Conservation (phyloP, 2,113 vertebrate species). For the Callionymus lyra region DNA sequence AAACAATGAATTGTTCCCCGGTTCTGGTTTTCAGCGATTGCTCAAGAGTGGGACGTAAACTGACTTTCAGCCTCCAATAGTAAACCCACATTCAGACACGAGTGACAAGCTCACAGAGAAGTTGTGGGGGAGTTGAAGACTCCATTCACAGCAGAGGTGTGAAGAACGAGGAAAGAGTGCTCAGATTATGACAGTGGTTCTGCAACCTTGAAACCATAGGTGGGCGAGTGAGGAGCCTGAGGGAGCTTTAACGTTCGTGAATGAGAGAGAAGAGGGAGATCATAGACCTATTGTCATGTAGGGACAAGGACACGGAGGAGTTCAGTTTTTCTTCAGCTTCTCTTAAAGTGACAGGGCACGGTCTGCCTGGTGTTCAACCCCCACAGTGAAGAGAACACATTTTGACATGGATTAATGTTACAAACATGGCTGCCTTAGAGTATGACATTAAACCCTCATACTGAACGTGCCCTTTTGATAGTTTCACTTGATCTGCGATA, state of each 20-base stretch:
- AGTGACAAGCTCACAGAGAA: slow-evolving; percentile 26
- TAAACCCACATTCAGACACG: slow-evolving; percentile 20
- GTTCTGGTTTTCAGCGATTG: no score
- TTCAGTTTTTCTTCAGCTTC: slow-evolving; percentile 18
- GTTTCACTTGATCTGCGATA: no score
- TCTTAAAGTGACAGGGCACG: slow-evolving; percentile 12
- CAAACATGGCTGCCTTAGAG: background rate
- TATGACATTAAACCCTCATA: no score
- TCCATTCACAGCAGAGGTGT: slow-evolving; percentile 28
- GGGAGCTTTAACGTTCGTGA: slow-evolving; percentile 45
- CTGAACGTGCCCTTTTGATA: no score
- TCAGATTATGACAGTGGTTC: slow-evolving; percentile 37
- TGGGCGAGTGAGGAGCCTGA: slow-evolving; percentile 43
- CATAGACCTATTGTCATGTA: slow-evolving; percentile 34
- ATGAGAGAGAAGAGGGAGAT: slow-evolving; percentile 35
- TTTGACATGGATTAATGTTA: background rate
- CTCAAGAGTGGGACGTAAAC: slow-evolving; percentile 7
- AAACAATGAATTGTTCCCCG: no score
- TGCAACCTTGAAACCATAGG: slow-evolving; percentile 57
- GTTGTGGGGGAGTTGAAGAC: slow-evolving; percentile 31
- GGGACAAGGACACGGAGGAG: slow-evolving; percentile 41
- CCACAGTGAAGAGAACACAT: background rate
- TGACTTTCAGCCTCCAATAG: slow-evolving; percentile 16
- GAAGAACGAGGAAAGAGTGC: slow-evolving; percentile 7
- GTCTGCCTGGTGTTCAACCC: slow-evolving; percentile 5